These are phyloP conservation scores for Plectus sambesii DNA, from an alignment of 1,140 invertebrate species.

Conservation along the genomic window DNA sequence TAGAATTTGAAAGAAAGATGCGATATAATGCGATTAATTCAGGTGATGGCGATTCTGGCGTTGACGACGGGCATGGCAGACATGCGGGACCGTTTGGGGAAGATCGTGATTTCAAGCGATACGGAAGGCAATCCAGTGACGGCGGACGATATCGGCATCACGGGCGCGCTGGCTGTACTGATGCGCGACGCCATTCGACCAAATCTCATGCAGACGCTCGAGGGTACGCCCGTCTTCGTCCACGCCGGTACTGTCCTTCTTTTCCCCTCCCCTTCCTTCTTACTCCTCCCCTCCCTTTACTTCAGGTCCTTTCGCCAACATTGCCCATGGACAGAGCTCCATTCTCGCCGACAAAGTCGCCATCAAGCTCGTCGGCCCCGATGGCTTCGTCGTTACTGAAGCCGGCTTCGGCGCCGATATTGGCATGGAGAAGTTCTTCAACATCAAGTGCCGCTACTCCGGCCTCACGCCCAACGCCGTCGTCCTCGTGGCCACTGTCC, in stretches of 20 bases:
- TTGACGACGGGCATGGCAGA: slow-evolving; percentile 58
- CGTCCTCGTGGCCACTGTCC: slow-evolving; percentile 80
- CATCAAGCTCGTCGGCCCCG: slow-evolving; percentile 76
- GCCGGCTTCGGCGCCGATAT: slow-evolving; percentile 97
- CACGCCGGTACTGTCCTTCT: slow-evolving; percentile 67
- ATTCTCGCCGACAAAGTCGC: slow-evolving; percentile 87
- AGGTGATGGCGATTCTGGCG: slow-evolving; percentile 81
- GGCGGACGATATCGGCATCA: slow-evolving; percentile 79
- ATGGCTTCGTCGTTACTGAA: slow-evolving; percentile 90
- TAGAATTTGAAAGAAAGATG: slow-evolving; percentile 19
- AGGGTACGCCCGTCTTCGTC: slow-evolving; percentile 75
- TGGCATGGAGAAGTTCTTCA: slow-evolving; percentile 97
- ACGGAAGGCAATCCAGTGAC: slow-evolving; percentile 71
- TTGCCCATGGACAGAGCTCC: slow-evolving; percentile 93
- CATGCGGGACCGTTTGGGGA: slow-evolving; percentile 72
- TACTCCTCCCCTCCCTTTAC: too few species aligned
- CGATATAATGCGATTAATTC: slow-evolving; percentile 10
- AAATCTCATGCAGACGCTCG: slow-evolving; percentile 91
- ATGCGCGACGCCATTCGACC: slow-evolving; percentile 89
- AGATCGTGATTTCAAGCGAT: slow-evolving; percentile 83
- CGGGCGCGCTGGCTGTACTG: slow-evolving; percentile 75
- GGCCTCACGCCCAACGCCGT: slow-evolving; percentile 73
- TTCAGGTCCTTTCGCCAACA: slow-evolving; percentile 91
- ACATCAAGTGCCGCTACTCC: slow-evolving; percentile 84
- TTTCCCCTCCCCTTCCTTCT: too few species aligned